A percentile compares a stretch with the other conserved stretches of the same genome.
These are phyloP conservation scores for Phoeniculus purpureus DNA, from an alignment of 2,797 vertebrate species.

Conservation along the genomic window DNA sequence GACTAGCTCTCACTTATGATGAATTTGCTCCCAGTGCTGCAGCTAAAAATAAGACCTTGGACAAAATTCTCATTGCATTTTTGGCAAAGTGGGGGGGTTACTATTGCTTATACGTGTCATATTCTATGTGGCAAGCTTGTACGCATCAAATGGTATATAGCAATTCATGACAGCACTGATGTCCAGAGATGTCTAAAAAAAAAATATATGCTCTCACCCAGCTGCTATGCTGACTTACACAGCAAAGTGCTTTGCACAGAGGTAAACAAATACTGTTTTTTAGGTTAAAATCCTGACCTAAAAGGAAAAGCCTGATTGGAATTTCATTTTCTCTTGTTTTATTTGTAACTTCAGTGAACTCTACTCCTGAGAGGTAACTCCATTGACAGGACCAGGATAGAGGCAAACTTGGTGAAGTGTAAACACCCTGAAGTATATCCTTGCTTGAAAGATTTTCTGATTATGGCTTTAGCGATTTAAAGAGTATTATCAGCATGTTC, in stretches of 20 bases:
- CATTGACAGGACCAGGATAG: neutral
- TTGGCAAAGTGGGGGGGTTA: neutral
- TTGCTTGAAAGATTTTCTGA: neutral
- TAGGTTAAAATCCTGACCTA: neutral
- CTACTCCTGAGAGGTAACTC: neutral
- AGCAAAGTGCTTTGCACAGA: neutral
- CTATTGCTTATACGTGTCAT: neutral
- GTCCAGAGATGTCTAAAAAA: neutral
- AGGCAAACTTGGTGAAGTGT: neutral
- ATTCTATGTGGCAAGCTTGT: neutral
- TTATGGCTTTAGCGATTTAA: neutral
- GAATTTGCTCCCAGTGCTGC: neutral
- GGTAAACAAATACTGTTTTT: neutral
- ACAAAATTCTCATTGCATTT: neutral
- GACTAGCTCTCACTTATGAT: neutral
- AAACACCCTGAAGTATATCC: neutral
- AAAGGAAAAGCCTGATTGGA: neutral
- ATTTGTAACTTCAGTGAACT: neutral
- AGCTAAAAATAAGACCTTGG: constrained; percentile 21
- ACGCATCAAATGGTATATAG: neutral
- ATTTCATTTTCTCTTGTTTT: neutral
- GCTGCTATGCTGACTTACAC: neutral
- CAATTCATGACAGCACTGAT: neutral
- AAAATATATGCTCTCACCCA: neutral
- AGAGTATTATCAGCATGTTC: neutral